phyloP scores from a whole-genome alignment of 2,113 vertebrate genomes.

The Epinephelus fuscoguttatus region DNA sequence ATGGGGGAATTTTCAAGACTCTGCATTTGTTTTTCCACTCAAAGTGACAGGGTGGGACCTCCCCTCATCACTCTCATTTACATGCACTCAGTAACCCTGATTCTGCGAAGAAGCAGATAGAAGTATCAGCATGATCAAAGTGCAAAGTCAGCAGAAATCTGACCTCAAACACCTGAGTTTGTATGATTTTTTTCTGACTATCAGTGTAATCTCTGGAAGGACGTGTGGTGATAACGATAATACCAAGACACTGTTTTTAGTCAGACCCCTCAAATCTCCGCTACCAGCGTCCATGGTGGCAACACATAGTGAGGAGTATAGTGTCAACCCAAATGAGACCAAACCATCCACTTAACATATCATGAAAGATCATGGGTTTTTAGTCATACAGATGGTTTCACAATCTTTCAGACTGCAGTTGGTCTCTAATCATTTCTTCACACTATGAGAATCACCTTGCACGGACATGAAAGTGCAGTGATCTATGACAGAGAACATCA shows the following conservation, averaged over 20 bases:
- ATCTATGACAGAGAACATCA: conserved; percentile 9
- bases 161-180: conserved; percentile 3
- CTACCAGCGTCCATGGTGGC: neutral
- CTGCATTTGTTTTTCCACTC: conserved; percentile 65
- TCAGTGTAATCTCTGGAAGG: neutral
- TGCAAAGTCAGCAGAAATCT: conserved; percentile 10
- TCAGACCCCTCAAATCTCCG: neutral
- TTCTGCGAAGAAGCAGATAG: conserved; percentile 2
- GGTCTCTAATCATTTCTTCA: neutral
- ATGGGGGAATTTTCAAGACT: conserved; percentile 44
- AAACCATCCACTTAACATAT: neutral
- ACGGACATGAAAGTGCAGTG: conserved; percentile 19
- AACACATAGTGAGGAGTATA: neutral
- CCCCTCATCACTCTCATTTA: conserved; percentile 41
- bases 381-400: neutral
- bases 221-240: too few species aligned
- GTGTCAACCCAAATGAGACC: neutral
- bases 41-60: conserved; percentile 35
- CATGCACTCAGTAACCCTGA: conserved; percentile 43
- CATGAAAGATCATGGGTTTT: neutral
- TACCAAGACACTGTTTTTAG: neutral
- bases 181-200: neutral
- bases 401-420: neutral
- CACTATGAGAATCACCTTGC: neutral
- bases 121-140: conserved; percentile 29